Evolutionary conservation across 2,888 invertebrate genomes (phyloP).

Genomic region (Xestia c-nigrum): DNA sequence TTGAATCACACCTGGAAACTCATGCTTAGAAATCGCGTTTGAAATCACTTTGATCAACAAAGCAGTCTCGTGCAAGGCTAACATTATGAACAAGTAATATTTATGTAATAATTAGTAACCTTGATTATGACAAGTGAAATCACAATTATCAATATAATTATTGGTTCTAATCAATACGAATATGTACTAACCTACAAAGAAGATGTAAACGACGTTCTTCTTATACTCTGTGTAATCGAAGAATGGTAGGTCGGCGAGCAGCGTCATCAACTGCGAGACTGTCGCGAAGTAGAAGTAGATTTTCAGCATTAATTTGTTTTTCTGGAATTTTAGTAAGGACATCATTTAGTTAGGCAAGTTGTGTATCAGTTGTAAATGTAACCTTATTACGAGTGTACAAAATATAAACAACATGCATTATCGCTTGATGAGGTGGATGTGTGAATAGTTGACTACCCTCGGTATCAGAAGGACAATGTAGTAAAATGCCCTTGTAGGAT

Average conservation of each 20-base stretch:
- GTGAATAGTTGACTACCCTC: too few species aligned
- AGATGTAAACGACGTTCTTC: conserved; percentile 75
- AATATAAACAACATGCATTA: not conserved
- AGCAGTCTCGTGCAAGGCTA: not conserved
- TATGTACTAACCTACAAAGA: conserved; percentile 73
- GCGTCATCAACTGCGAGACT: conserved; percentile 74
- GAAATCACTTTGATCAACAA: not conserved
- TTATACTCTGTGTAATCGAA: conserved; percentile 75
- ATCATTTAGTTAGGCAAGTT: not conserved
- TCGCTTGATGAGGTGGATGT: not conserved
- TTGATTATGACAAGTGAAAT: conserved; percentile 6
- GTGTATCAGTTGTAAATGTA: not conserved
- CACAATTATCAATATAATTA: not conserved
- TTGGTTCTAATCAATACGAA: not conserved
- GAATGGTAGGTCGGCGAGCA: conserved; percentile 76
- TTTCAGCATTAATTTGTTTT: conserved; percentile 75
- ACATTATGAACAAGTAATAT: not conserved
- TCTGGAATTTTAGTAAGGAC: conserved; percentile 70
- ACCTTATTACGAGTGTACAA: not conserved
- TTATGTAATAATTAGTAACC: conserved; percentile 5
- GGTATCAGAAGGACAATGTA: too few species aligned
- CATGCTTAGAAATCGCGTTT: not conserved
- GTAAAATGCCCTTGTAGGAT: too few species aligned
- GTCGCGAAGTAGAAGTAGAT: conserved; percentile 78
- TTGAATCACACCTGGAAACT: not conserved